Conservation (phyloP, 2,888 invertebrate species). For the Meganola albula region DNA sequence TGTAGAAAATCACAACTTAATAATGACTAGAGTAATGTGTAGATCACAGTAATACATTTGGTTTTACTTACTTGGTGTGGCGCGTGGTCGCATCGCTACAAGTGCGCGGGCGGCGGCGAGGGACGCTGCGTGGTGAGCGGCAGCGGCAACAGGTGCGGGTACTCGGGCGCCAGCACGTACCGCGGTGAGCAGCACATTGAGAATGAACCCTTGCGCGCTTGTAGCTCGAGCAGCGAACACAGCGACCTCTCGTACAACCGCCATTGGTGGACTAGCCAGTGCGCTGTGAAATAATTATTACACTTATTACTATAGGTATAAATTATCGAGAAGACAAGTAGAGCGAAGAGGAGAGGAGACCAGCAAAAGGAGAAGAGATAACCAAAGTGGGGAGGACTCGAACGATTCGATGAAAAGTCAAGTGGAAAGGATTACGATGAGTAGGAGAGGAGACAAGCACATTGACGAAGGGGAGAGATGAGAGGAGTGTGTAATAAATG, state of each 20-base stretch:
- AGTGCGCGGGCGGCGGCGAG: slow-evolving; percentile 70
- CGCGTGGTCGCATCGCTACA: slow-evolving; percentile 66
- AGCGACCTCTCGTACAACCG: slow-evolving; percentile 68
- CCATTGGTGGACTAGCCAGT: slow-evolving; percentile 69
- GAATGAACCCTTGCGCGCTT: slow-evolving; percentile 59
- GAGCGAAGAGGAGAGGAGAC: too few relatives aligned
- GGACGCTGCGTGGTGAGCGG: slow-evolving; percentile 57
- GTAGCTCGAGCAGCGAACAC: slow-evolving; percentile 62
- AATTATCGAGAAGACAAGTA: too few relatives aligned
- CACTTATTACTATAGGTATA: too few relatives aligned
- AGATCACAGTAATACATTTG: neutral
- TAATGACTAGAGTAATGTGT: too few relatives aligned
- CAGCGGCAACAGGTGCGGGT: slow-evolving; percentile 56
- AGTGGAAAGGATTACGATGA: too few relatives aligned
- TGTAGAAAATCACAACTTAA: too few relatives aligned
- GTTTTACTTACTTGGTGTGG: slow-evolving; percentile 51
- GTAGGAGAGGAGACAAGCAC: too few relatives aligned
- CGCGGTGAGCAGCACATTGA: slow-evolving; percentile 62
- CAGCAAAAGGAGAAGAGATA: too few relatives aligned
- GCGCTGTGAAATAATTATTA: slow-evolving; percentile 38
- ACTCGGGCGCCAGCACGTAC: slow-evolving; percentile 64
- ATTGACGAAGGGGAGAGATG: too few relatives aligned
- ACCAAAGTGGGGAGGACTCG: too few relatives aligned
- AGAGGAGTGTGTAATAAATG: too few relatives aligned
- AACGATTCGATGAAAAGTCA: too few relatives aligned